phyloP scores from a whole-genome alignment of 2,113 vertebrate species.

The Peromyscus californicus region DNA sequence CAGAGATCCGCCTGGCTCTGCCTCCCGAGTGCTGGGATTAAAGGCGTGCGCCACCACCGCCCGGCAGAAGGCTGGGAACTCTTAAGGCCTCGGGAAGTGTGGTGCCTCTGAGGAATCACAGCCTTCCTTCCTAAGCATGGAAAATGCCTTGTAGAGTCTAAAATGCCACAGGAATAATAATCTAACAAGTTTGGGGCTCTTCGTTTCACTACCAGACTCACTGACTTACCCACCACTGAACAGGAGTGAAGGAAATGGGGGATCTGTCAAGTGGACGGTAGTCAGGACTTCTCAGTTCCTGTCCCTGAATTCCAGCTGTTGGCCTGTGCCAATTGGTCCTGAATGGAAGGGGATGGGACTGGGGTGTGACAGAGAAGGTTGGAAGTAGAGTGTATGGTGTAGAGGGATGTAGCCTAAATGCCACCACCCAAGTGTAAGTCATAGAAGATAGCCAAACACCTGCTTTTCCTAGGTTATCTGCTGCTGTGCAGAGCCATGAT shows the following conservation, averaged over 20 bases:
- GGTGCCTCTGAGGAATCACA: neutral
- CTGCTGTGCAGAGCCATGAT: neutral
- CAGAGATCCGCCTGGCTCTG: too few relatives aligned
- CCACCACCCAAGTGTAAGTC: neutral
- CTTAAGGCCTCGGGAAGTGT: neutral
- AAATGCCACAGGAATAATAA: neutral
- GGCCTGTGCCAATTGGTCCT: neutral
- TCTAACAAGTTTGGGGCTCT: neutral
- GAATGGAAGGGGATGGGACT: neutral
- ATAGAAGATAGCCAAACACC: neutral
- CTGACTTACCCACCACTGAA: neutral
- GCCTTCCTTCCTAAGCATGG: constrained; percentile 29
- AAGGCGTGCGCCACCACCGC: too few relatives aligned
- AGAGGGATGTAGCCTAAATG: neutral
- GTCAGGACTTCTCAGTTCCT: neutral
- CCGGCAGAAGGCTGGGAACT: neutral
- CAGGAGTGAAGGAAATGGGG: neutral
- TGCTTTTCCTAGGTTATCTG: neutral
- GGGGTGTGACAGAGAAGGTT: neutral
- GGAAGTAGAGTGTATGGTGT: neutral
- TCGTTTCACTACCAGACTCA: neutral
- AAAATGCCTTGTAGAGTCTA: neutral
- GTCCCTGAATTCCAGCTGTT: neutral
- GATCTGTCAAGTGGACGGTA: neutral
- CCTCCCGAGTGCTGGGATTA: too few relatives aligned